Evolutionary conservation across 2,113 vertebrate genomes (phyloP).

Genomic region (Morone saxatilis): DNA sequence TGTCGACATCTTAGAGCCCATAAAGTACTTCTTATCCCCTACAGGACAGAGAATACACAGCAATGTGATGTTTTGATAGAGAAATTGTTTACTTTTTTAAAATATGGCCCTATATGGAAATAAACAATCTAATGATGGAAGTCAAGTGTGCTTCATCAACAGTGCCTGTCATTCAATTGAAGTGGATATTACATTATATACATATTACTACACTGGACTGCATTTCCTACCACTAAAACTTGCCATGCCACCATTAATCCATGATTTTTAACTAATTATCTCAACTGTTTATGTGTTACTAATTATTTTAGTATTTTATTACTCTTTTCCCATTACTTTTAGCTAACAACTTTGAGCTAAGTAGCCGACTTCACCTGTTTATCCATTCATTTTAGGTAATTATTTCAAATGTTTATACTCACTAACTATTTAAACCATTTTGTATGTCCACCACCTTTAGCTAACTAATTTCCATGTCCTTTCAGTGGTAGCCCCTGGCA

Average conservation of each 20-base stretch:
- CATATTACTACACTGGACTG: too few species aligned
- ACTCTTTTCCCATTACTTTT: neutral
- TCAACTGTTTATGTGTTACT: too few species aligned
- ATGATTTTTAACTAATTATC: neutral
- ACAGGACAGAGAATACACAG: constrained; percentile 35
- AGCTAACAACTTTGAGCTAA: neutral
- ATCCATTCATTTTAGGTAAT: neutral
- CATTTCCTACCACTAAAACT: neutral
- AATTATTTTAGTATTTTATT: too few species aligned
- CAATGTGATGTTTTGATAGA: neutral
- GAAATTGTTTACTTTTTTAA: neutral
- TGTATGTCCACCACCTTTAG: too few species aligned
- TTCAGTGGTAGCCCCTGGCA: neutral
- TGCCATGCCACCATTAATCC: neutral
- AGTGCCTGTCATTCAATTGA: neutral
- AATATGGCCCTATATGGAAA: too few species aligned
- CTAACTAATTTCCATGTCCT: neutral
- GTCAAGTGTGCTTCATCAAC: neutral
- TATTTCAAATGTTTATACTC: neutral
- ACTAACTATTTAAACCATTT: neutral
- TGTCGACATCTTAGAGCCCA: constrained; percentile 94
- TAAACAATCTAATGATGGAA: too few species aligned
- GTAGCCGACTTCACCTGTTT: neutral
- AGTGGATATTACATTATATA: too few species aligned
- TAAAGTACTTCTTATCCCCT: constrained; percentile 99